Percentiles rank a stretch among this genome's conserved stretches.
Conservation (phyloP, 2,888 invertebrate species). For the Epinotia ramella region DNA sequence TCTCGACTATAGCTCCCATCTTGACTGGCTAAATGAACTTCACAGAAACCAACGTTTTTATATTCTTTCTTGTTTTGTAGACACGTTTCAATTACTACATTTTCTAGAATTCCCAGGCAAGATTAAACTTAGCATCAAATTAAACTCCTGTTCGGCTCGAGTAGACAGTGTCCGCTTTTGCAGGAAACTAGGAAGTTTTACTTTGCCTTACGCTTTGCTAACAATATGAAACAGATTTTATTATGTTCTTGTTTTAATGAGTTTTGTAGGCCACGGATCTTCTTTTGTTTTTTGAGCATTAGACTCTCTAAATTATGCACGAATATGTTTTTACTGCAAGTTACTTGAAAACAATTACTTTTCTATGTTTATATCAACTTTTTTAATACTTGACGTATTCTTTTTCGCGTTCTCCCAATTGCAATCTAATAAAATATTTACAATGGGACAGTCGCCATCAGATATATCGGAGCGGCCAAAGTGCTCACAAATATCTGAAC, state of each 20-base stretch:
- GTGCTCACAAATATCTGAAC: too few species aligned
- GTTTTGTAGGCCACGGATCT: not conserved
- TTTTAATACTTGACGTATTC: too few species aligned
- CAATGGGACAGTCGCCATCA: too few species aligned
- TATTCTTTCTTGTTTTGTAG: not conserved
- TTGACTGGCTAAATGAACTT: not conserved
- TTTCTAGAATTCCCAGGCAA: not conserved
- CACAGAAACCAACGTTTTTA: not conserved
- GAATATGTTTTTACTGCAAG: too few species aligned
- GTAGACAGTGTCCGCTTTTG: not conserved
- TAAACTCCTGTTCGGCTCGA: conserved; percentile 1
- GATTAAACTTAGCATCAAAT: conserved; percentile 10
- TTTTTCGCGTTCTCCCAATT: too few species aligned
- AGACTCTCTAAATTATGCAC: not conserved
- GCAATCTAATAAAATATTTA: too few species aligned
- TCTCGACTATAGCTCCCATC: not conserved
- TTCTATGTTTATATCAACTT: too few species aligned
- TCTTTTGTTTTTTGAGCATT: not conserved
- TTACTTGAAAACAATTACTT: too few species aligned
- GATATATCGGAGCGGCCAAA: too few species aligned
- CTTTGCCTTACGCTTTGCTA: conserved; percentile 5
- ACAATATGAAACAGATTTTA: conserved; percentile 12
- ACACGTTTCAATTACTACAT: not conserved
- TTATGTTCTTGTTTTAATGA: not conserved
- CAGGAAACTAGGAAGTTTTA: conserved; percentile 5